A percentile compares a stretch with the other conserved stretches of the same genome.
Evolutionary conservation across 2,888 invertebrate species (phyloP).

Genomic region (Calameuta idolon): DNA sequence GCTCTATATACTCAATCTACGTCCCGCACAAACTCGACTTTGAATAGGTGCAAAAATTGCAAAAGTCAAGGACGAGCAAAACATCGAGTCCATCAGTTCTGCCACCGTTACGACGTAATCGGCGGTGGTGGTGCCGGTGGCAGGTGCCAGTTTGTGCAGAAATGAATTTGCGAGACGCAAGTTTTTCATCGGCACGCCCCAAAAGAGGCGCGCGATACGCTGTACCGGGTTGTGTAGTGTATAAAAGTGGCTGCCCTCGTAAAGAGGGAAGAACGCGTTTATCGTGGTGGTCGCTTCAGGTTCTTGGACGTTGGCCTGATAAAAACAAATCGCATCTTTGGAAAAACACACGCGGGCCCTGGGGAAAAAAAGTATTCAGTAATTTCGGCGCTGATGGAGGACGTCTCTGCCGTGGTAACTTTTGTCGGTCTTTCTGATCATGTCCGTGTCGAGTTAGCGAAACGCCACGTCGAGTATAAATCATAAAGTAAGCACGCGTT

Average conservation of each 20-base stretch:
- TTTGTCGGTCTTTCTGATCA: constrained; percentile 17
- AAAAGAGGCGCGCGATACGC: constrained; percentile 2
- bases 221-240: constrained; percentile 2
- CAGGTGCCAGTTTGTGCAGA: constrained; percentile 34
- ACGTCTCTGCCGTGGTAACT: constrained; percentile 13
- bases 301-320: not conserved
- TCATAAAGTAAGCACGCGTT: constrained; percentile 43
- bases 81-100: constrained; percentile 28
- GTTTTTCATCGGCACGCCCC: constrained; percentile 25
- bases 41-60: constrained; percentile 3
- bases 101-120: constrained; percentile 38
- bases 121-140: constrained; percentile 17
- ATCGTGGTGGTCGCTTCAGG: constrained; percentile 6
- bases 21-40: not conserved
- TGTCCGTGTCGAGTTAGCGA: constrained; percentile 5
- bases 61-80: not conserved
- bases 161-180: constrained; percentile 37
- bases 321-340: constrained; percentile 58
- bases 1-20: not conserved
- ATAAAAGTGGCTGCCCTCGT: constrained; percentile 13
- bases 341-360: constrained; percentile 55
- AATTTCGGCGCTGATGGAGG: constrained; percentile 44
- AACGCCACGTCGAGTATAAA: constrained; percentile 34
- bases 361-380: constrained; percentile 42
- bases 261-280: constrained; percentile 15